These are phyloP conservation scores for Pelodiscus sinensis DNA, from an alignment of 2,113 vertebrate species.

Conservation along the genomic window DNA sequence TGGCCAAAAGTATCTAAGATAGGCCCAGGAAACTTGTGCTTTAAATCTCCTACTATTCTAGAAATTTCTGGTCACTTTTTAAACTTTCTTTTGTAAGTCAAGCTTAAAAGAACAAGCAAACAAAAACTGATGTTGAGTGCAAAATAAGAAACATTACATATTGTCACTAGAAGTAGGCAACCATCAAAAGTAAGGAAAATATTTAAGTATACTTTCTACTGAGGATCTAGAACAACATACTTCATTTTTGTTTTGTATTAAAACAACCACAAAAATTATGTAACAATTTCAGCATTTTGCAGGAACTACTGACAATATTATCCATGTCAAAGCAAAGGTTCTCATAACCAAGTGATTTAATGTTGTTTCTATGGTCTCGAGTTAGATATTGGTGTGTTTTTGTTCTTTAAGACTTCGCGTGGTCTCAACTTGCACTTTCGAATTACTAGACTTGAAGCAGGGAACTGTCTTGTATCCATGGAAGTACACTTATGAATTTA, in stretches of 20 bases:
- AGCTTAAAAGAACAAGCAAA: not conserved
- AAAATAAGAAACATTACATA: not conserved
- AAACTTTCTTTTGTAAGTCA: not conserved
- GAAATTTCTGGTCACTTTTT: not conserved
- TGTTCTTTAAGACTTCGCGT: not conserved
- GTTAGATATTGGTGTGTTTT: accelerated
- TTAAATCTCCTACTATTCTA: not conserved
- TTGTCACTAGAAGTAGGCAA: not conserved
- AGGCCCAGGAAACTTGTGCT: not conserved
- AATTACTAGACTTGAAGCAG: not conserved
- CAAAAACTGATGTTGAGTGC: not conserved
- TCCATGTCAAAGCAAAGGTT: not conserved
- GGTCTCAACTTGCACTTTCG: not conserved
- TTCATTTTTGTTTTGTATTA: not conserved
- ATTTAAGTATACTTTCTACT: not conserved
- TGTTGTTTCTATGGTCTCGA: not conserved
- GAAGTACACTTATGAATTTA: not conserved
- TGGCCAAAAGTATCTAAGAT: not conserved
- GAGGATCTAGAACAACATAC: not conserved
- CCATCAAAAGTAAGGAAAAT: not conserved
- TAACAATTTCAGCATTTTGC: not conserved
- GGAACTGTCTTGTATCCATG: not conserved
- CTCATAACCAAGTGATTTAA: not conserved
- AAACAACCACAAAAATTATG: not conserved
- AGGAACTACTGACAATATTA: not conserved